A percentile compares a stretch with the other conserved stretches of the same genome.
Evolutionary conservation across 2,797 vertebrate genomes (phyloP).

Genomic region (Coregonus sp.): DNA sequence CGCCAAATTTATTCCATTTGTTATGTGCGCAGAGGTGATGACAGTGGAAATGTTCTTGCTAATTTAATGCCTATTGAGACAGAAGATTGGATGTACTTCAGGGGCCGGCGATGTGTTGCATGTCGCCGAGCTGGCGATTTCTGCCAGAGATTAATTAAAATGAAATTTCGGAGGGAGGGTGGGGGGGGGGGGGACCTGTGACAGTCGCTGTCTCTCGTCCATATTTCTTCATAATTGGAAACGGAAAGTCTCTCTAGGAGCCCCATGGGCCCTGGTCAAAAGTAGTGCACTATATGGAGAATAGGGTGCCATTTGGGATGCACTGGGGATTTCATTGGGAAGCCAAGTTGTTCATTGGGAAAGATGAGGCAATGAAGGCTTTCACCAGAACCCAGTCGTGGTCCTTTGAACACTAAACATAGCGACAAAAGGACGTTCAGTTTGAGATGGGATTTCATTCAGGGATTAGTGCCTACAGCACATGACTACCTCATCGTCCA

Average conservation of each 20-base stretch:
- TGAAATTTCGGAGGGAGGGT: constrained; percentile 56
- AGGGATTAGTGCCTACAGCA: not conserved
- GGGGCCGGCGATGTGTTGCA: constrained; percentile 60
- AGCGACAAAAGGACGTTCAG: constrained; percentile 9
- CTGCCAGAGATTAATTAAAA: constrained; percentile 78
- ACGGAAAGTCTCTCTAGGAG: constrained; percentile 49
- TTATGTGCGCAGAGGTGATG: constrained; percentile 65
- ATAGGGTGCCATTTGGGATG: not conserved
- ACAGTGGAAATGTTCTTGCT: constrained; percentile 72
- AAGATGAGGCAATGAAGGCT: constrained; percentile 17
- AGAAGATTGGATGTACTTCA: constrained; percentile 77
- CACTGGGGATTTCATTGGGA: constrained; percentile 30
- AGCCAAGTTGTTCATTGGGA: constrained; percentile 14
- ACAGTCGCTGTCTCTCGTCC: constrained; percentile 62
- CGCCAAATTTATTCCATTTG: constrained; percentile 70
- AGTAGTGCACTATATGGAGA: not conserved
- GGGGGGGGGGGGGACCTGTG: constrained; percentile 49
- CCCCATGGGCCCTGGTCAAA: not conserved
- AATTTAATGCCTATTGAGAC: constrained; percentile 80
- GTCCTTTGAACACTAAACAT: constrained; percentile 29
- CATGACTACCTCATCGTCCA: not conserved
- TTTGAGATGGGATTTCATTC: not conserved
- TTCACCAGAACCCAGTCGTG: constrained; percentile 22
- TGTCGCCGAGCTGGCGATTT: constrained; percentile 66
- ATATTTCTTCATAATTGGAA: constrained; percentile 75